A percentile compares a stretch with the other conserved stretches of the same genome.
These are phyloP conservation scores for Aphaenogaster ashmeadi DNA, from an alignment of 1,140 invertebrate genomes.

Conservation along the genomic window DNA sequence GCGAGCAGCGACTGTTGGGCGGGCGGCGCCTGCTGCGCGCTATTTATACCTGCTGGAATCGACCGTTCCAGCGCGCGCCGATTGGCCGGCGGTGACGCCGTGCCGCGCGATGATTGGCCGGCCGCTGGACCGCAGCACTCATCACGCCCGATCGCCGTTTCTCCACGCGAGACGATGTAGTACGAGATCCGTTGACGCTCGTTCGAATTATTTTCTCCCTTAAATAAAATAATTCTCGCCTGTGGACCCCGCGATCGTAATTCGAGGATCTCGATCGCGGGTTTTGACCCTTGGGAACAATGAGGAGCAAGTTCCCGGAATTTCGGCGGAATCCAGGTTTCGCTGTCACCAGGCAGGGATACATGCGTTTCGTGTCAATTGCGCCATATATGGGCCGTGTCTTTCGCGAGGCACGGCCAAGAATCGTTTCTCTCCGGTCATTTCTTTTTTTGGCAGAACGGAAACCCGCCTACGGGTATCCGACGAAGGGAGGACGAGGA, in stretches of 20 bases:
- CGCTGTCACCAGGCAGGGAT: constrained; percentile 1
- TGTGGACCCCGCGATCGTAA: not conserved
- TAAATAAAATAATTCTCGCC: not conserved
- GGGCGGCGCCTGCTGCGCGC: not conserved
- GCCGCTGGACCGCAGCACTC: constrained; percentile 67
- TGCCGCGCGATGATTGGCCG: constrained; percentile 57
- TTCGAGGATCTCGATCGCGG: too few species aligned
- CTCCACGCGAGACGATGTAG: constrained; percentile 64
- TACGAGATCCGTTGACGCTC: constrained; percentile 20
- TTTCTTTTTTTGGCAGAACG: constrained; percentile 51
- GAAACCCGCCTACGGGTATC: not conserved
- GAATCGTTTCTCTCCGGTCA: constrained; percentile 35
- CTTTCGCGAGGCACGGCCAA: constrained; percentile 24
- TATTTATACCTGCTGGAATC: constrained; percentile 66
- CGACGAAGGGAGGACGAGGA: not conserved
- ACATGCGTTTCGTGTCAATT: constrained; percentile 32
- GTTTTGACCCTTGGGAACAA: too few species aligned
- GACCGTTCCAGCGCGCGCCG: constrained; percentile 40
- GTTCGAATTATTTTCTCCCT: not conserved
- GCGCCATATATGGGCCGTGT: constrained; percentile 54
- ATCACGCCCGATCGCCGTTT: not conserved
- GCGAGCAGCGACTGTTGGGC: constrained; percentile 48
- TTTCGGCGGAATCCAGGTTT: not conserved
- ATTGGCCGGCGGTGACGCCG: constrained; percentile 66
- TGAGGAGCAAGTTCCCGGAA: not conserved